phyloP scores from a whole-genome alignment of 2,888 invertebrate genomes.

The Eudiplozoon nipponicum region DNA sequence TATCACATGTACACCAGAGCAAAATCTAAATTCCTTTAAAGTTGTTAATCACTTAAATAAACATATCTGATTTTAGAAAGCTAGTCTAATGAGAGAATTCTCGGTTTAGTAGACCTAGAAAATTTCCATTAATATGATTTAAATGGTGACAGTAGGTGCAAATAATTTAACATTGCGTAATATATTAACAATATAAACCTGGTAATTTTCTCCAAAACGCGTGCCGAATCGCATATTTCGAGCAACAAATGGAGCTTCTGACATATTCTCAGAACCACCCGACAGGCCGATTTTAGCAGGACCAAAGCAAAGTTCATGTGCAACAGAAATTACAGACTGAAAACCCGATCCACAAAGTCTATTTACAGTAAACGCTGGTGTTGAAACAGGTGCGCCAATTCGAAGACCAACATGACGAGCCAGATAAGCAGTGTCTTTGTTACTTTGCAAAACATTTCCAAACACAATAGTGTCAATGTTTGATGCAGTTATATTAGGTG shows the following conservation, averaged over 20 bases:
- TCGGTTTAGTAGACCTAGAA: no score
- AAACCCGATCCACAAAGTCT: constrained; percentile 85
- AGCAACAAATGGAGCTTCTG: constrained; percentile 48
- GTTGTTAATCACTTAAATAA: no score
- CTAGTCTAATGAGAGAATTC: no score
- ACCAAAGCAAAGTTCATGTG: constrained; percentile 58
- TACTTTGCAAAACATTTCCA: constrained; percentile 46
- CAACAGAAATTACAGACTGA: constrained; percentile 58
- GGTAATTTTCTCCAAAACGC: constrained; percentile 38
- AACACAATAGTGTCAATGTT: constrained; percentile 55
- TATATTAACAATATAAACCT: no score
- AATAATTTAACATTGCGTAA: no score
- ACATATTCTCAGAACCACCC: constrained; percentile 82
- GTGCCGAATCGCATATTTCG: constrained; percentile 51
- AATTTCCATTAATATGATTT: no score
- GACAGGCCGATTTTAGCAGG: constrained; percentile 52
- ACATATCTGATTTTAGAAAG: no score
- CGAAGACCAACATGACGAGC: constrained; percentile 56
- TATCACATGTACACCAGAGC: no score
- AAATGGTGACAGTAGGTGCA: no score
- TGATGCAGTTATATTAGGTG: constrained; percentile 39
- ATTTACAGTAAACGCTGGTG: constrained; percentile 55
- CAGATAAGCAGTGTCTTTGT: constrained; percentile 33
- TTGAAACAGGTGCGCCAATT: constrained; percentile 43
- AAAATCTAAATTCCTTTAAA: no score